A percentile compares a stretch with the other conserved stretches of the same genome.
These are phyloP conservation scores for Gandaritis pyraliata DNA, from an alignment of 2,888 invertebrate species.

Conservation along the genomic window DNA sequence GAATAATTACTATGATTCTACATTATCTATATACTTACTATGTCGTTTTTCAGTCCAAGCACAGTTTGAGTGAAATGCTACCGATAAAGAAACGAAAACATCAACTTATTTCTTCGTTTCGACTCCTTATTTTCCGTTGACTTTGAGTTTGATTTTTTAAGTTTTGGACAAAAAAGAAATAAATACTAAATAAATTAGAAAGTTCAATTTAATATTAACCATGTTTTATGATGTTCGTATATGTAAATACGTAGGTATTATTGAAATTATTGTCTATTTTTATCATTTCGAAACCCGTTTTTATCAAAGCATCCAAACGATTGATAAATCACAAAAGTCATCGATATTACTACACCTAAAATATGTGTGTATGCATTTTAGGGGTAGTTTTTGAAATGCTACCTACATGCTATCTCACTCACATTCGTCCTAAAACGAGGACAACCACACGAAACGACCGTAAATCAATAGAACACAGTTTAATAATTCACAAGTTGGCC, in stretches of 20 bases:
- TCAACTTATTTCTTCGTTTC: constrained; percentile 18
- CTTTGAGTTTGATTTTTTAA: constrained; percentile 20
- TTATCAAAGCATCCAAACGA: constrained; percentile 9
- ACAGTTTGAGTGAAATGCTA: constrained; percentile 4
- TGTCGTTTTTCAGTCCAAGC: neutral
- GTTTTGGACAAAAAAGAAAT: constrained; percentile 9
- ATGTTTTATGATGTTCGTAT: no score
- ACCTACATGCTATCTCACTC: constrained; percentile 22
- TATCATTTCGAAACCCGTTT: neutral
- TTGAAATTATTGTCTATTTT: no score
- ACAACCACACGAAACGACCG: constrained; percentile 32
- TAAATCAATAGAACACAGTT: constrained; percentile 42
- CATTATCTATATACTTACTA: neutral
- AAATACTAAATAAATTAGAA: neutral
- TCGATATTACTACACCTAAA: constrained; percentile 13
- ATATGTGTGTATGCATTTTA: constrained; percentile 14
- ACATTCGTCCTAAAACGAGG: constrained; percentile 20
- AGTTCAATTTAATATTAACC: no score
- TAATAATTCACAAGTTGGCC: constrained; percentile 44
- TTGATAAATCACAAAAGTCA: constrained; percentile 14
- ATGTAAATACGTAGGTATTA: no score
- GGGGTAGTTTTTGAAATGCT: constrained; percentile 13
- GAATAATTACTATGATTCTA: no score
- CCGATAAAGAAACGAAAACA: constrained; percentile 19
- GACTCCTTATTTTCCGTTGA: constrained; percentile 11